Evolutionary conservation across 2,888 invertebrate species (phyloP).

Genomic region (Idaea straminata): DNA sequence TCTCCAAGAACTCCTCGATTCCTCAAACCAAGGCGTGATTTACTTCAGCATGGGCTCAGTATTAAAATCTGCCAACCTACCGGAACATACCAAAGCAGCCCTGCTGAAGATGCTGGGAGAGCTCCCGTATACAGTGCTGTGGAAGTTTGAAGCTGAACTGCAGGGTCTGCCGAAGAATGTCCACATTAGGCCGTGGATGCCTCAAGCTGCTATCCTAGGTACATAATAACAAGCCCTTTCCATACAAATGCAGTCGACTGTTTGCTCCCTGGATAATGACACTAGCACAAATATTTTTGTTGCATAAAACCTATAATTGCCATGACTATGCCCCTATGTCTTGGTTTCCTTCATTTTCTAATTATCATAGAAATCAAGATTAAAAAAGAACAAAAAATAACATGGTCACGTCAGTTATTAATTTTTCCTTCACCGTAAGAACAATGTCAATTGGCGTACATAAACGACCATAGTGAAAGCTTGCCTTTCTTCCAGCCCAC

Average conservation of each 20-base stretch:
- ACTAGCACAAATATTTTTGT: no score
- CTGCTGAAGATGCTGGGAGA: constrained; percentile 43
- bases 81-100: constrained; percentile 32
- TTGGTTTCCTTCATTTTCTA: no score
- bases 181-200: constrained; percentile 70
- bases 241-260: no score
- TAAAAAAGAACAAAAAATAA: no score
- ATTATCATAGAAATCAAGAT: no score
- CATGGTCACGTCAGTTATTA: no score
- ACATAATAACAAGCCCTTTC: constrained; percentile 15
- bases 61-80: constrained; percentile 39
- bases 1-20: constrained; percentile 52
- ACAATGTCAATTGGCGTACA: no score
- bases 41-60: constrained; percentile 68
- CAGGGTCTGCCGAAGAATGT: constrained; percentile 62
- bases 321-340: no score
- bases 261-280: no score
- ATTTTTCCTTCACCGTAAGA: no score
- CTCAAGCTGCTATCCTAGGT: constrained; percentile 77
- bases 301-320: no score
- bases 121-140: constrained; percentile 63
- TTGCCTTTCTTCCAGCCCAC: not conserved
- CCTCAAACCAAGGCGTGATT: constrained; percentile 49
- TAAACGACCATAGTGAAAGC: no score
- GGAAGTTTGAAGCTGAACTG: constrained; percentile 72